Evolutionary conservation across 2,113 vertebrate species (phyloP), one percentile per base, ranked within the genome.

Genomic region (Psephotus haematonotus): DNA sequence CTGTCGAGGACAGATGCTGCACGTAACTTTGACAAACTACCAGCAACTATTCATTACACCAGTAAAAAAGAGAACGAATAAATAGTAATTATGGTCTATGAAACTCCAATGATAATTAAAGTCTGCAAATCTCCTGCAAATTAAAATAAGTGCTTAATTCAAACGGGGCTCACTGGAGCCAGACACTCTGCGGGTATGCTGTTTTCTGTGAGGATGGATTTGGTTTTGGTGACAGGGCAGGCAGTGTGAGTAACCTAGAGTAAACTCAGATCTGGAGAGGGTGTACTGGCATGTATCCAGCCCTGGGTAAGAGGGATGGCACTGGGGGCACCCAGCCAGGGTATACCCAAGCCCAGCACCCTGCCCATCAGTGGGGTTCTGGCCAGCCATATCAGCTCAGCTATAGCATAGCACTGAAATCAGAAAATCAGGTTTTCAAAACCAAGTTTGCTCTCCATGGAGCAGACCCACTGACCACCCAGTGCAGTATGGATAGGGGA

Each of bases 321-420:
- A 8, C 6, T 35, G 52, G 29, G 35, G 82, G 65, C 3, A 7
- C 35, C 9, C 11, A 63, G 41, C 49, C n/a, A 15, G 44, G 33
- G 3, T 8, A 4, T 17, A 33, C 9, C 35, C 44, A 43, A 39
- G 23, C 44, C 49, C 64, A 65, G 35, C 44, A 63, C 17, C 28
- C 35, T 17, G 3, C 37, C 27, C 0, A 0, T 31, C 43, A 39
- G 47, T 0, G 0, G 6, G 4, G 23, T 43, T 11, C 7, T 62
- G 82, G 60, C 8, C 33, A 17, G 7, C 35, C 3, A 0, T 3
- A 41, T 23, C n/a, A 64, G 10, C 13, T 78, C 70, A 55, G 65
- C 31, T 69, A 9, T 1, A 1, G 23, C 28, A 37, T 31, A 52
- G 18, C 50, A 50, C 11, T 35, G 33, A 67, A 43, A 35, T 70